These are phyloP conservation scores for Suillia variegata DNA, from an alignment of 2,888 invertebrate species.

Conservation along the genomic window DNA sequence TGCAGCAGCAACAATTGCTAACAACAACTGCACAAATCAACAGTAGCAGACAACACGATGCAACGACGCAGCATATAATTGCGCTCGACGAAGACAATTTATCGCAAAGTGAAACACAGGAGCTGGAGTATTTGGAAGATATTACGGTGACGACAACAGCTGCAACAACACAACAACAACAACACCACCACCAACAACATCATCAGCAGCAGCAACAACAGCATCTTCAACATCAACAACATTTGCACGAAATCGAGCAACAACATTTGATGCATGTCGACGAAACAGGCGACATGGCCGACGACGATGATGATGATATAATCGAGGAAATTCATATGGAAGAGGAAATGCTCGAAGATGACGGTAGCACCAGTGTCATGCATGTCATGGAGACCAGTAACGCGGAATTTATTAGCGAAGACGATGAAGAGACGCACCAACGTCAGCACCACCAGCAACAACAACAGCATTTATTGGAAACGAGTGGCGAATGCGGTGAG, in stretches of 20 bases:
- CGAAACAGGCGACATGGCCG: conserved; percentile 42
- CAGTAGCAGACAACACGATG: conserved; percentile 33
- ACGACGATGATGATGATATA: conserved; percentile 47
- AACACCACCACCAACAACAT: conserved; percentile 35
- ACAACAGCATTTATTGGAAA: conserved; percentile 26
- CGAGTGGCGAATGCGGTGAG: conserved; percentile 25
- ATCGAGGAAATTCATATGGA: conserved; percentile 55
- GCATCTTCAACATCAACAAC: not conserved
- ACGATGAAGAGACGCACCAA: conserved; percentile 40
- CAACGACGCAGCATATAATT: conserved; percentile 36
- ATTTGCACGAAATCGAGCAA: conserved; percentile 32
- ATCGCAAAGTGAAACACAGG: conserved; percentile 48
- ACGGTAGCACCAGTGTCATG: conserved; percentile 25
- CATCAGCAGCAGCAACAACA: conserved; percentile 35
- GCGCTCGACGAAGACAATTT: conserved; percentile 51
- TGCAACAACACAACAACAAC: conserved; percentile 19
- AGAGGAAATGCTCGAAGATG: conserved; percentile 52
- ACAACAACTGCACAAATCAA: conserved; percentile 39
- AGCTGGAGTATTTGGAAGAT: conserved; percentile 55
- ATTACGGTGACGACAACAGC: conserved; percentile 45
- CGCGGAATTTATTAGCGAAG: conserved; percentile 39
- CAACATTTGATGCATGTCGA: conserved; percentile 41
- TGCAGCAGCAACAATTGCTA: conserved; percentile 43
- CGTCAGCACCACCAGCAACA: conserved; percentile 38
- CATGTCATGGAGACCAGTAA: conserved; percentile 34